Evolutionary conservation across 2,113 vertebrate genomes (phyloP), one percentile per base, ranked within the genome.

Genomic region (Chloroceryle aenea): DNA sequence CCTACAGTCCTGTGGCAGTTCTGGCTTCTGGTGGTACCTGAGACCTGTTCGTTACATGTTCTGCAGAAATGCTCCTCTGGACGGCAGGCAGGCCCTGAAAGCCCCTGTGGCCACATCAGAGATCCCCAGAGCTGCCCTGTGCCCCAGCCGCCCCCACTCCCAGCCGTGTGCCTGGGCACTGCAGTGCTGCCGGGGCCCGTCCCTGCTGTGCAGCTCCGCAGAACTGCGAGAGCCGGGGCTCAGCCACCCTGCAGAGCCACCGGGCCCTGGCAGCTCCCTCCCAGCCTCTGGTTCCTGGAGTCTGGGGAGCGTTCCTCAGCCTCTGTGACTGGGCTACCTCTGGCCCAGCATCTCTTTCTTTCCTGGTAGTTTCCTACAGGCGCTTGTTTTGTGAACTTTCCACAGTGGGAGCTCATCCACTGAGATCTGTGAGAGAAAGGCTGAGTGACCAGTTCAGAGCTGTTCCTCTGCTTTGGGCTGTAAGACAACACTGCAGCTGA

Each of bases 211-310:
- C 32, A n/a, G n/a, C 59, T 38, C n/a, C 45, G 14, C 48, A 50
- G 48, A 50, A 12, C 48, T 34, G 56, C 2, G 3, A 36, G 59
- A 27, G 27, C 14, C 1, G 3, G 56, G 19, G 2, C 19, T 52
- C 67, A 30, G 38, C 12, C 10, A 23, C 17, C 0, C 1, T 2
- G 8, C 61, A 25, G 4, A 14, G 61, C 11, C 20, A 2, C 27
- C 2, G 6, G 38, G 45, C 56, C 32, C 36, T 12, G 34, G 32
- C 85, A 72, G 43, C 71, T 38, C n/a, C n/a, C 13, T 53, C 27
- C 71, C 52, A 23, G 40, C 38, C 12, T 12, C 18, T 7, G 30
- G 15, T n/a, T 73, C 61, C 40, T 52, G 56, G 4, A 3, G 7
- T 45, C 30, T 4, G 3, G 26, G 32, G 36, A 34, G 45, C 47